A percentile compares a stretch with the other conserved stretches of the same genome.
phyloP scores from a whole-genome alignment of 1,140 invertebrate species.

The Lordiphosa clarofinis region DNA sequence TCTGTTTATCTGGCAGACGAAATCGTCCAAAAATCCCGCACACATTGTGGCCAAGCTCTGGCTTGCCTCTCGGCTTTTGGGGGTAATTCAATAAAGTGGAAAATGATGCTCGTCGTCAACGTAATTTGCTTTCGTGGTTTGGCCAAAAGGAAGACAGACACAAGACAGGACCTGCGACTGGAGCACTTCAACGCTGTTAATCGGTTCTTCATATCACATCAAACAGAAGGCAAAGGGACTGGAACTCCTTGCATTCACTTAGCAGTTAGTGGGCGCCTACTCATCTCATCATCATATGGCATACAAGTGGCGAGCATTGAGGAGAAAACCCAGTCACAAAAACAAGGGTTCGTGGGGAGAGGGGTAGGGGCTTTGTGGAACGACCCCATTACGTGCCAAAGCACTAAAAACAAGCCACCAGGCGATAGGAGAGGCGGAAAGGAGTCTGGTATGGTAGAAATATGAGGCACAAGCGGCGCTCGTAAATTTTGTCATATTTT shows the following conservation, averaged over 20 bases:
- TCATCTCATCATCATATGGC: constrained; percentile 54
- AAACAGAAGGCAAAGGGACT: constrained; percentile 34
- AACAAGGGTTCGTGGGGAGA: constrained; percentile 19
- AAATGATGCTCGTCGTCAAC: constrained; percentile 68
- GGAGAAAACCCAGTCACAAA: constrained; percentile 38
- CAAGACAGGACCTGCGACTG: constrained; percentile 19
- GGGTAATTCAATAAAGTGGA: constrained; percentile 76
- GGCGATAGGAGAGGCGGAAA: constrained; percentile 5
- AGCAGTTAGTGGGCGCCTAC: constrained; percentile 29
- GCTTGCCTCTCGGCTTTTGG: constrained; percentile 22
- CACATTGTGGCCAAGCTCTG: constrained; percentile 42
- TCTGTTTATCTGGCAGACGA: constrained; percentile 68
- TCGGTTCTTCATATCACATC: constrained; percentile 75
- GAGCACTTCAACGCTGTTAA: constrained; percentile 65
- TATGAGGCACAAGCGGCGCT: constrained; percentile 55
- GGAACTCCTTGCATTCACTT: constrained; percentile 17
- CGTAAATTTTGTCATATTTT: constrained; percentile 77
- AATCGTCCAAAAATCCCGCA: constrained; percentile 45
- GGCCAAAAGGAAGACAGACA: constrained; percentile 23
- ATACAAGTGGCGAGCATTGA: constrained; percentile 53
- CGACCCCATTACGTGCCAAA: constrained; percentile 76
- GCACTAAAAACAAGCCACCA: constrained; percentile 66
- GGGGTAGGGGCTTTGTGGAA: constrained; percentile 22
- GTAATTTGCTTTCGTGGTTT: constrained; percentile 76
- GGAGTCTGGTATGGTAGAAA: constrained; percentile 39